Conservation (phyloP, 2,888 invertebrate genomes). For the Acronicta leporina region DNA sequence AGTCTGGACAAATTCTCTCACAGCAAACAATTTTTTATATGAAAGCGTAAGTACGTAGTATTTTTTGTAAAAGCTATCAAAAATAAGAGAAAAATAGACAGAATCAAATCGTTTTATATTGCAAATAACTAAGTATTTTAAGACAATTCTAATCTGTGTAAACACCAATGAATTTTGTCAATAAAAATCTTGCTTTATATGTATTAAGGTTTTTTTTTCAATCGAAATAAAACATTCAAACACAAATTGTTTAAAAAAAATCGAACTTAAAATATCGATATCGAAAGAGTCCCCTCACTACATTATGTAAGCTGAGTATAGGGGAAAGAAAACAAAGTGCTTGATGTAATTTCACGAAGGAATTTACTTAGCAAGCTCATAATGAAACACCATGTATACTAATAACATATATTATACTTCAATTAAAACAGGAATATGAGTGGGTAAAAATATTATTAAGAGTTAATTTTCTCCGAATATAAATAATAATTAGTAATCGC, state of each 20-base stretch:
- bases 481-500: neutral
- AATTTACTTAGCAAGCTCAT: constrained; percentile 63
- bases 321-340: constrained; percentile 77
- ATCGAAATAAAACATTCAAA: neutral
- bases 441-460: constrained; percentile 16
- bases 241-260: neutral
- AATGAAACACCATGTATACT: constrained; percentile 60
- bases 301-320: constrained; percentile 73
- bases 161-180: too few species aligned
- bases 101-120: too few species aligned
- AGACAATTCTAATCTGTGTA: too few species aligned
- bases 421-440: constrained; percentile 37
- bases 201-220: too few species aligned
- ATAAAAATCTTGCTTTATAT: too few species aligned
- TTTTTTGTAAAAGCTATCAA: too few species aligned
- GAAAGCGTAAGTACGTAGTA: too few species aligned
- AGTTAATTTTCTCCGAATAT: neutral
- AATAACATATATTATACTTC: constrained; percentile 42
- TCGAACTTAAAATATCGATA: constrained; percentile 50
- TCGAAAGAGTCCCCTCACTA: constrained; percentile 42
- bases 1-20: too few species aligned
- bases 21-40: too few species aligned
- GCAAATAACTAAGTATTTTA: too few species aligned
- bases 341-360: constrained; percentile 70
- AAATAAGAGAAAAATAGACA: too few species aligned